phyloP scores from a whole-genome alignment of 2,113 vertebrate species.

The Corythoichthys intestinalis region DNA sequence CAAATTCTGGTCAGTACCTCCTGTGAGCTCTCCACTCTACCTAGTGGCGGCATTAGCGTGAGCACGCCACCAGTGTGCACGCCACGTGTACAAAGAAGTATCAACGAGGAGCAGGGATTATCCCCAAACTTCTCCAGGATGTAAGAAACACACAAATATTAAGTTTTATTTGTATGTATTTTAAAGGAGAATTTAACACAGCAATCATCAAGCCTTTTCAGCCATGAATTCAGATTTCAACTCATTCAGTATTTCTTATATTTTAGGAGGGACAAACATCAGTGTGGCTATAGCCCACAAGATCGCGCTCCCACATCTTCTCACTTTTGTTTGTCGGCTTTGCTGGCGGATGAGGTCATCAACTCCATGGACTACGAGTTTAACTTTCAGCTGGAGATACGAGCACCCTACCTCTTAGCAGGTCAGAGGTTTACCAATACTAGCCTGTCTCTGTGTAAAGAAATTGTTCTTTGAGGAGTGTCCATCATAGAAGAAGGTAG shows the following conservation, averaged over 20 bases:
- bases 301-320: constrained; percentile 61
- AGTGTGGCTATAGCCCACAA: constrained; percentile 36
- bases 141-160: constrained; percentile 62
- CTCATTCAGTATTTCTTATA: neutral
- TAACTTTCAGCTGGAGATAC: constrained; percentile 91
- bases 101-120: constrained; percentile 69
- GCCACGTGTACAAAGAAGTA: constrained; percentile 80
- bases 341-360: constrained; percentile 80
- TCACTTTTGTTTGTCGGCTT: constrained; percentile 74
- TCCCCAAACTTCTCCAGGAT: constrained; percentile 70
- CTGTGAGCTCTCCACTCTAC: constrained; percentile 85
- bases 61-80: constrained; percentile 82
- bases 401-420: constrained; percentile 86
- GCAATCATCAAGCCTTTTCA: neutral
- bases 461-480: neutral
- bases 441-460: neutral
- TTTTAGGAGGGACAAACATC: constrained; percentile 69
- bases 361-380: constrained; percentile 93
- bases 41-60: constrained; percentile 82
- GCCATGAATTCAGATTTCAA: neutral
- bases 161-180: neutral
- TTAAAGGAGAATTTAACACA: neutral
- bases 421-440: constrained; percentile 63
- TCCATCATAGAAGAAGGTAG: neutral
- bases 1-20: constrained; percentile 90